Base-by-base conservation (phyloP, 2,113 vertebrate species). In the Scolopax mira region DNA sequence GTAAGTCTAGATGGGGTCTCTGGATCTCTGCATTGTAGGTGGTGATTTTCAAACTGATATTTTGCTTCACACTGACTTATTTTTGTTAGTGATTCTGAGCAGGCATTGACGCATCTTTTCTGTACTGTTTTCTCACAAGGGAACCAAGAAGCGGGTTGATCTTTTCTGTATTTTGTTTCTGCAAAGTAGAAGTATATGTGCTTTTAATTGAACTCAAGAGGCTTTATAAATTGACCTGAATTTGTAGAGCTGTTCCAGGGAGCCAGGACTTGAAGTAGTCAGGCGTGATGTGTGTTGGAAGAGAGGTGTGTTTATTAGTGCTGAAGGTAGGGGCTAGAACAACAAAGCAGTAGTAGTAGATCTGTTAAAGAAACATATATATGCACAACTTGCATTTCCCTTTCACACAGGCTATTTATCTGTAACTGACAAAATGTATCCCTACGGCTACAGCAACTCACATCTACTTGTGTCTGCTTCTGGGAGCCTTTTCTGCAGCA, bases 121-220 rank as follows among this genome's bases (percentile, higher is more conserved):
- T 4, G 7, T 87, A 28, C 27, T 87, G 46, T 82, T 89, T 91
- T 82, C 62, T 95, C 94, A 79, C 74, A 60, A 66, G 91, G 85
- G 85, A 97, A 31, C 37, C 46, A 81, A 91, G 87, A 79, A 73
- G 31, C 3, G 1, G 51, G 44, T 49, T 94, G 70, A 80, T 80
- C 66, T 91, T 93, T 72, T 74, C 49, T 91, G 18, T 91, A 17
- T 96, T 84, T 91, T 77, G 27, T 95, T 94, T 93, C 94, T 94
- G 79, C 31, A 57, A 77, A 95, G 74, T 46, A 77, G 71, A 85
- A 89, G 70, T 94, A 64, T 94, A 82, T 89, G 44, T 85, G 74
- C 89, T 96, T 88, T 94, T 96, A 97, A 97, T 96, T 96, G 93
- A 97, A 58, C 96, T 96, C 93, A 79, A 33, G 96, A 95, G 96